These are phyloP conservation scores for Aphelenchoides avenae DNA, from an alignment of 1,140 invertebrate genomes.

Conservation along the genomic window DNA sequence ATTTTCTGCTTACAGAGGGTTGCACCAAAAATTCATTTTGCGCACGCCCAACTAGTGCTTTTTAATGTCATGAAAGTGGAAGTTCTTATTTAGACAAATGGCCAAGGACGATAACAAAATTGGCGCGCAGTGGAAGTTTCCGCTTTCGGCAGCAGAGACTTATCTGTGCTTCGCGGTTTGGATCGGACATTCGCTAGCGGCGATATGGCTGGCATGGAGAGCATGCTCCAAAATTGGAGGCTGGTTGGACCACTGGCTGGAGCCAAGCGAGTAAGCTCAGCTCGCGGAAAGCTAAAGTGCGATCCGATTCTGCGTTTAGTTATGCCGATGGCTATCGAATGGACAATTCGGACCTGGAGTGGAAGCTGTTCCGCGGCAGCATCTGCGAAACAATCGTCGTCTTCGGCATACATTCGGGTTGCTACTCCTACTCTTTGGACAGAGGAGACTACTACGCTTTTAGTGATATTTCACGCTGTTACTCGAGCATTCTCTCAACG, in stretches of 20 bases:
- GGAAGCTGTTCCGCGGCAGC: conserved; percentile 37
- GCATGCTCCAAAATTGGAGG: conserved; percentile 14
- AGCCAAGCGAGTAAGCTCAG: conserved; percentile 37
- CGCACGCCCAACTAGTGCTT: too few relatives aligned
- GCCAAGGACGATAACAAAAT: too few relatives aligned
- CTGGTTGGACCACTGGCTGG: conserved; percentile 36
- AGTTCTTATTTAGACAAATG: too few relatives aligned
- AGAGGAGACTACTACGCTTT: conserved; percentile 13
- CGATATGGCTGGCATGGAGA: conserved; percentile 21
- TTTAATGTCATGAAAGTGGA: too few relatives aligned
- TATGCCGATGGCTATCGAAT: conserved; percentile 24
- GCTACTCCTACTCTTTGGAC: conserved; percentile 8
- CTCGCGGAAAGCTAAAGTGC: not conserved
- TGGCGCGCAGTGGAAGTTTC: too few relatives aligned
- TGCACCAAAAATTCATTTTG: too few relatives aligned
- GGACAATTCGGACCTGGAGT: conserved; percentile 44
- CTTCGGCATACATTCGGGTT: conserved; percentile 31
- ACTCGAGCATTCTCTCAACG: conserved; percentile 5
- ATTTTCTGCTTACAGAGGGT: too few relatives aligned
- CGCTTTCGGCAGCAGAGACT: too few relatives aligned
- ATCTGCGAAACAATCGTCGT: conserved; percentile 16
- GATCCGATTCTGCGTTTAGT: conserved; percentile 20
- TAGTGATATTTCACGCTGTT: conserved; percentile 31
- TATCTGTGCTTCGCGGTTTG: conserved; percentile 35
- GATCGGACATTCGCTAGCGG: conserved; percentile 35